These are phyloP conservation scores for Cololabis saira DNA, from an alignment of 2,113 vertebrate genomes.

Conservation along the genomic window DNA sequence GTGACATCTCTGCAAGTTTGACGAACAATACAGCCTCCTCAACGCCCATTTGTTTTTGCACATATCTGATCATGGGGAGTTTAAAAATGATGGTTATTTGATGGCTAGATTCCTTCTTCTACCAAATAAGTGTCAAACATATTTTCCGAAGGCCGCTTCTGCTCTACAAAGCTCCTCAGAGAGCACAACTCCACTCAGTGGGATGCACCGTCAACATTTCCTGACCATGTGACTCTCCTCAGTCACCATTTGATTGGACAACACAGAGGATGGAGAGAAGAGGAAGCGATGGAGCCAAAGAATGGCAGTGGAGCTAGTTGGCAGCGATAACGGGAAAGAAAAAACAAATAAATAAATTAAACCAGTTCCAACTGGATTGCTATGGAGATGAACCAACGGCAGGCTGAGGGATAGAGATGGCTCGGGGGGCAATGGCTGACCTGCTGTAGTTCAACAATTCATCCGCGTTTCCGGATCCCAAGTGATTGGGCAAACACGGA, in stretches of 20 bases:
- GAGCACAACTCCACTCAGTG: constrained; percentile 28
- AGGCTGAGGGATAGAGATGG: constrained; percentile 42
- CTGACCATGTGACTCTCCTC: constrained; percentile 54
- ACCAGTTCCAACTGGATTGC: constrained; percentile 60
- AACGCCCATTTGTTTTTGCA: not conserved
- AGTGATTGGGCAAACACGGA: constrained; percentile 79
- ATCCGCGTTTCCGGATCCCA: constrained; percentile 77
- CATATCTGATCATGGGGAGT: not conserved
- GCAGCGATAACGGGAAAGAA: constrained; percentile 54
- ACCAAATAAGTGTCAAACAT: constrained; percentile 36
- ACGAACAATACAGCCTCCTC: not conserved
- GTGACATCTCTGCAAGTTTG: not conserved
- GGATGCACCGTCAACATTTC: constrained; percentile 41
- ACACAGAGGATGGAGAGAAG: constrained; percentile 31
- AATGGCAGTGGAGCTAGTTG: constrained; percentile 36
- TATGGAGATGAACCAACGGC: constrained; percentile 80
- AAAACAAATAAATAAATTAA: constrained; percentile 44
- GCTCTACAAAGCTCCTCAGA: constrained; percentile 34
- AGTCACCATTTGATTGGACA: constrained; percentile 51
- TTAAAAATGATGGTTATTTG: not conserved
- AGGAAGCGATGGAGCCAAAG: constrained; percentile 27
- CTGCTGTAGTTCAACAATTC: constrained; percentile 79
- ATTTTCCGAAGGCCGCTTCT: not conserved
- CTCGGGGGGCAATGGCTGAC: constrained; percentile 64
- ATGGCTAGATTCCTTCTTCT: constrained; percentile 23